Percentiles rank a stretch among this genome's conserved stretches.
These are phyloP conservation scores for Carassius auratus DNA, from an alignment of 2,113 vertebrate species.

Conservation along the genomic window DNA sequence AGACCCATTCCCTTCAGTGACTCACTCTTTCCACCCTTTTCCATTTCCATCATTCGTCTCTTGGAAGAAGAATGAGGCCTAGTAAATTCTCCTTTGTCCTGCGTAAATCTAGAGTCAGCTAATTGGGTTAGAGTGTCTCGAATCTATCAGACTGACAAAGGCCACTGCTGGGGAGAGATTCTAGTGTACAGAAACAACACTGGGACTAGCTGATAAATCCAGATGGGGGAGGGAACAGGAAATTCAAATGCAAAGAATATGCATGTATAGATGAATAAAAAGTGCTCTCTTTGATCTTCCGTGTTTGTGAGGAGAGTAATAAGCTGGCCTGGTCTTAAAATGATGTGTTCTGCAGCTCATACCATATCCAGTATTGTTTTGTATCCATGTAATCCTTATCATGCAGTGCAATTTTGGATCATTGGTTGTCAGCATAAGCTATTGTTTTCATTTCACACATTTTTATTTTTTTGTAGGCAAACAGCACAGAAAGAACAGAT, in stretches of 20 bases:
- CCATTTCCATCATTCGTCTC: conserved; percentile 1
- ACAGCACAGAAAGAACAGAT: neutral
- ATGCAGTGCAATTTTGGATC: neutral
- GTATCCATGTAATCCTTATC: conserved; percentile 1
- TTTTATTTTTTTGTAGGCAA: neutral
- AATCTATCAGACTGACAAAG: conserved; percentile 15
- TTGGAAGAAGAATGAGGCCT: neutral
- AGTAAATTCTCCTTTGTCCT: neutral
- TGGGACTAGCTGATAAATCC: neutral
- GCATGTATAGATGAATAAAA: neutral
- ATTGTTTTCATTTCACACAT: neutral
- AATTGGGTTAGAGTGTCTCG: conserved; percentile 11
- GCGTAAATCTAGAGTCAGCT: conserved; percentile 14
- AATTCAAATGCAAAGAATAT: neutral
- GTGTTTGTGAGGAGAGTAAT: conserved; percentile 9
- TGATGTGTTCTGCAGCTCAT: neutral
- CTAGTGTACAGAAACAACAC: neutral
- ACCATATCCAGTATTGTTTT: neutral
- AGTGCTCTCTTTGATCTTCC: neutral
- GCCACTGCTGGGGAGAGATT: neutral
- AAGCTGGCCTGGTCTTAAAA: neutral
- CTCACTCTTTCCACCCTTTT: conserved; percentile 23
- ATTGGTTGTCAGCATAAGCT: too few relatives aligned
- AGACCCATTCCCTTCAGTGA: neutral
- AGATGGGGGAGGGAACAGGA: neutral